Conservation (phyloP, 2,888 invertebrate genomes). For the Ormia ochracea region DNA sequence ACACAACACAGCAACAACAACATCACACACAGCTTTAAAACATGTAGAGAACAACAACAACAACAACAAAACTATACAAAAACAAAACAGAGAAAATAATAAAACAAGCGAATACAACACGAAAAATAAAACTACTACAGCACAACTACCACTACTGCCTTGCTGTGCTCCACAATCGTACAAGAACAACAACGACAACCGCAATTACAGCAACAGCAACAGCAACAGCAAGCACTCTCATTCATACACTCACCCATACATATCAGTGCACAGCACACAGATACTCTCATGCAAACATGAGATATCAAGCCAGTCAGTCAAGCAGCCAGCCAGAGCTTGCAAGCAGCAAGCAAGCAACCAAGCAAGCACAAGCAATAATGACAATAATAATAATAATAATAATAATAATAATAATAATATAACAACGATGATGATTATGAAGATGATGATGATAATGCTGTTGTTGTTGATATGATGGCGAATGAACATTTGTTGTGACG, state of each 20-base stretch:
- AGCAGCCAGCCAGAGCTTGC: slow-evolving; percentile 26
- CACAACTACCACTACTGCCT: slow-evolving; percentile 43
- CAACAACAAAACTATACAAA: slow-evolving; percentile 35
- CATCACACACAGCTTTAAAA: slow-evolving; percentile 55
- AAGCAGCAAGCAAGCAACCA: slow-evolving; percentile 17
- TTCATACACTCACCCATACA: slow-evolving; percentile 28
- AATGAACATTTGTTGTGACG: slow-evolving; percentile 61
- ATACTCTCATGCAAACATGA: slow-evolving; percentile 23
- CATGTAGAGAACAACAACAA: slow-evolving; percentile 48
- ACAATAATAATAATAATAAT: slow-evolving; percentile 32
- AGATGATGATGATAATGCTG: slow-evolving; percentile 33
- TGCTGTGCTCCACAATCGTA: slow-evolving; percentile 38
- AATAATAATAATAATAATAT: slow-evolving; percentile 33
- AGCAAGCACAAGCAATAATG: slow-evolving; percentile 37
- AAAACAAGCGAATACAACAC: slow-evolving; percentile 4
- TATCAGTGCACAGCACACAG: slow-evolving; percentile 24
- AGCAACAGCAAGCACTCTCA: slow-evolving; percentile 23
- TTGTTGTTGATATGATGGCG: slow-evolving; percentile 50
- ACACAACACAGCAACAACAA: slow-evolving; percentile 64
- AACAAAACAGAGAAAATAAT: slow-evolving; percentile 30
- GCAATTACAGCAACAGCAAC: too few species aligned
- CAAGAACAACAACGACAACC: slow-evolving; percentile 10
- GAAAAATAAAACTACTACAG: neutral
- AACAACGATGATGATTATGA: slow-evolving; percentile 52
- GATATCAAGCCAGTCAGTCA: slow-evolving; percentile 38